Evolutionary conservation across 2,888 invertebrate genomes (phyloP), one percentile per base, ranked within the genome.

Genomic region (Exocentrus adspersus): DNA sequence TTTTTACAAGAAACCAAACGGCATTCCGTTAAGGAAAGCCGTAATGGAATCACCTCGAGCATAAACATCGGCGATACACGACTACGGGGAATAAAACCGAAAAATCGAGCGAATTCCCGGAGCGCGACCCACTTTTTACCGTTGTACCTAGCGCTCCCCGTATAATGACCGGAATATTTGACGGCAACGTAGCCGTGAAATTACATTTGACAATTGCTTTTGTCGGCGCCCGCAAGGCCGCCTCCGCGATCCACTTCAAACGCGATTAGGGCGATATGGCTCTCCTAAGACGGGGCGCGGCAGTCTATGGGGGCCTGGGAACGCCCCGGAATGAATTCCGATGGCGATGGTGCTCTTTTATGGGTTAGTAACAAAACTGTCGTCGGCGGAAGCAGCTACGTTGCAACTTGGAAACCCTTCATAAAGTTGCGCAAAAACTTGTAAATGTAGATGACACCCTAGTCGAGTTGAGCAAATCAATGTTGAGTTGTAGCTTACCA

Each of bases 171-270:
- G 63, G 69, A 76, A 77, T 78, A 75, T 75, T 73, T 75, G 74
- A 71, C 71, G 75, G 69, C 73, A 72, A 73, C 70, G 73, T 72
- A 76, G 72, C 76, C 79, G 79, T 78, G 78, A 79, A 80, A 80
- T 80, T 79, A 79, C 78, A 77, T 78, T 78, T 77, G 78, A 77
- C 79, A 78, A 79, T 78, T 77, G 76, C 76, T 77, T 73, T 72
- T 72, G 51, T 52, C 64, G 67, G 68, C 66, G 59, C 62, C 67
- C 70, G 63, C 68, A 67, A 70, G 69, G 59, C 48, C 65, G 65
- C 54, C 46, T 59, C 50, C 28, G 28, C 42, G 63, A 59, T 67
- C 64, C 57, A 64, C 57, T 61, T 51, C 61, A 61, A 76, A 75
- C 74, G 62, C 76, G 75, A 77, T 77, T 75, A 75, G 75, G 70